A percentile compares a stretch with the other conserved stretches of the same genome.
Conservation (phyloP, 2,113 vertebrate genomes). For the Stigmatopora argus region DNA sequence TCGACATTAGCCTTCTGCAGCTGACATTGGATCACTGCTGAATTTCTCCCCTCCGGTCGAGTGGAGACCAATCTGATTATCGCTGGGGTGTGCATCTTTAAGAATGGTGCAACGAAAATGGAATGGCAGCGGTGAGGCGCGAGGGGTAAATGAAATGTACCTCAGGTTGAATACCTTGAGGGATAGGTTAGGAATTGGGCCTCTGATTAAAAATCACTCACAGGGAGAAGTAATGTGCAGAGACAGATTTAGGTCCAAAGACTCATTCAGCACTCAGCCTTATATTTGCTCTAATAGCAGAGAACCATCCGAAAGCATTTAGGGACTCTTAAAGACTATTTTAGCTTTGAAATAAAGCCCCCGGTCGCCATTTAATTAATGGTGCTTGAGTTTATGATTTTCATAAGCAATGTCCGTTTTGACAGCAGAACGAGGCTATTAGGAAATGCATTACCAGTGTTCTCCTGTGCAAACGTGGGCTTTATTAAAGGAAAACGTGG, state of each 20-base stretch:
- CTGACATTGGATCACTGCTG: constrained; percentile 44
- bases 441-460: constrained; percentile 8
- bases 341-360: constrained; percentile 17
- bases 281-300: constrained; percentile 18
- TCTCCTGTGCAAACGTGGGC: constrained; percentile 21
- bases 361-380: constrained; percentile 29
- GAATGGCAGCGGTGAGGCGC: constrained; percentile 55
- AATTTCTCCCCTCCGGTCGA: constrained; percentile 31
- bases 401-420: constrained; percentile 9
- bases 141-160: constrained; percentile 69
- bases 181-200: constrained; percentile 66
- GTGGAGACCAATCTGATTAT: constrained; percentile 62
- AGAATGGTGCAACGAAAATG: constrained; percentile 44
- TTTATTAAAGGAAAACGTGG: constrained; percentile 1
- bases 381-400: constrained; percentile 24
- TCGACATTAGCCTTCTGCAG: constrained; percentile 34
- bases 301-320: constrained; percentile 26
- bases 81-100: constrained; percentile 58
- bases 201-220: constrained; percentile 73
- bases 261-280: constrained; percentile 36
- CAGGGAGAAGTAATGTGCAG: constrained; percentile 53
- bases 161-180: constrained; percentile 69
- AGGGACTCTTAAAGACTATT: constrained; percentile 21
- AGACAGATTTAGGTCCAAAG: constrained; percentile 55
- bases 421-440: constrained; percentile 7